A percentile compares a stretch with the other conserved stretches of the same genome.
Evolutionary conservation across 2,888 invertebrate species (phyloP).

Genomic region (Clepsis dumicolana): DNA sequence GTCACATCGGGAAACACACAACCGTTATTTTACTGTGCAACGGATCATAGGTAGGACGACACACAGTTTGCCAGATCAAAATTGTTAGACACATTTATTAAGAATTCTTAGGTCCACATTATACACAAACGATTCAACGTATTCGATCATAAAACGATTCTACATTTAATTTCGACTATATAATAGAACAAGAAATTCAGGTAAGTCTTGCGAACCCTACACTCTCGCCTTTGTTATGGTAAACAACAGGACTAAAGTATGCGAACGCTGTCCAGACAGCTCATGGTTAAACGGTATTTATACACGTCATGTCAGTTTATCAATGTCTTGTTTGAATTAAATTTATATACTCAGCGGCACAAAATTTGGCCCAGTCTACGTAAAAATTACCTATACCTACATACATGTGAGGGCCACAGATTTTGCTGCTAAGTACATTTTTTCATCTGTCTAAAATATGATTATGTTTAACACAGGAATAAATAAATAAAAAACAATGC

Average conservation of each 20-base stretch:
- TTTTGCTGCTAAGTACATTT: too few species aligned
- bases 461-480: neutral
- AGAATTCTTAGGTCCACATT: neutral
- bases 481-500: neutral
- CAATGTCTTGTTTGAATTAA: neutral
- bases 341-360: too few species aligned
- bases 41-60: neutral
- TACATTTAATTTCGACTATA: neutral
- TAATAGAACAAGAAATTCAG: slow-evolving; percentile 17
- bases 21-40: slow-evolving; percentile 35
- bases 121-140: neutral
- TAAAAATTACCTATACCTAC: too few species aligned
- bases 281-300: slow-evolving; percentile 5
- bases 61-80: neutral
- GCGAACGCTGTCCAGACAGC: neutral
- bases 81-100: slow-evolving; percentile 12
- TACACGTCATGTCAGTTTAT: neutral
- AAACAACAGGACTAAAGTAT: slow-evolving; percentile 3
- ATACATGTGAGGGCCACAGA: too few species aligned
- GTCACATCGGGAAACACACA: slow-evolving; percentile 27
- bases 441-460: neutral
- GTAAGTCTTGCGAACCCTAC: slow-evolving; percentile 8
- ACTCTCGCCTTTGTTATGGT: slow-evolving; percentile 8
- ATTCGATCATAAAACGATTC: neutral
- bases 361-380: too few species aligned